Evolutionary conservation across 2,888 invertebrate genomes (phyloP), one percentile per base, ranked within the genome.

Genomic region (Caenorhabditis becei): DNA sequence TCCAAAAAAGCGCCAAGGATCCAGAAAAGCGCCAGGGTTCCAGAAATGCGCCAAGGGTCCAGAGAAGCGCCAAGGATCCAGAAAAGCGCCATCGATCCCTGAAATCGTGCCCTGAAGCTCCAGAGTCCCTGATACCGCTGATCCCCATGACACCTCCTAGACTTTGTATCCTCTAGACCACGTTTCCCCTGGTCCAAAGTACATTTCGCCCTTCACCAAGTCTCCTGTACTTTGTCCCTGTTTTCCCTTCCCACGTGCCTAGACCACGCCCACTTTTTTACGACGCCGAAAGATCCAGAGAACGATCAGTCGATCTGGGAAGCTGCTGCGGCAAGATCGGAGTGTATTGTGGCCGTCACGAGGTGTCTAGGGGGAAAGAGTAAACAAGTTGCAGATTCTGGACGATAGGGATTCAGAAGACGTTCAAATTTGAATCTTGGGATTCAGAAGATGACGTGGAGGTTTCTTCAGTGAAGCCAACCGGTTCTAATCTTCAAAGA

Each of bases 161-260:
- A 35, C 51, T 51, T 51, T 51, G 51, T 24, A 24, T 16, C 24
- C 24, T 14, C 4, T 24, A 5, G 51, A 24, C 16, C 24, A 23
- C 24, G 20, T 20, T 49, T 7, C 49, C 20, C 2, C 23, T 20
- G 53, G 65, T 65, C 53, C 65, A 65, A 65, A 65, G 65, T 53
- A 65, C 65, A 51, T 51, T 20, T 11, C 44, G 0, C 5, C 11
- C 18, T 32, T 18, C 5, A 18, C 35, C 51, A 26, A 1, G 5
- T 26, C 23, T n/a, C 8, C 63, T 63, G 65, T 65, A 65, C 65
- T 65, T 65, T 65, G 65, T 65, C 49, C 49, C 32, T 49, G 49
- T 28, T 65, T 37, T 49, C 28, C 16, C 44, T 14, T 11, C 24
- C 65, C 65, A 65, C 65, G 65, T 65, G 65, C 53, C 51, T 20